These are phyloP conservation scores for Alfaro cultratus DNA, from an alignment of 2,797 vertebrate genomes.

Conservation along the genomic window DNA sequence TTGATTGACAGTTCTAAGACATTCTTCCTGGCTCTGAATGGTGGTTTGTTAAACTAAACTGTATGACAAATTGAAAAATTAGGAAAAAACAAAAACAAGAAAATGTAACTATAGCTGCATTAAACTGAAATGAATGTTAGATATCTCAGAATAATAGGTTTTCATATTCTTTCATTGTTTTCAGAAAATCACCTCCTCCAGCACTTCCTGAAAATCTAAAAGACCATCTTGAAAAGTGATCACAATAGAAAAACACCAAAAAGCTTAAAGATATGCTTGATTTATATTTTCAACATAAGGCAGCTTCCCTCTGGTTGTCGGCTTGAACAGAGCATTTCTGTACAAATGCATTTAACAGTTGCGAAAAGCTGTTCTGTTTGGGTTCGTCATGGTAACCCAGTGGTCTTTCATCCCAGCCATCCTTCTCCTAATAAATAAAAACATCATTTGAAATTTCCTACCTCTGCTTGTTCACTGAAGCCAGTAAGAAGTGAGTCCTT, in stretches of 20 bases:
- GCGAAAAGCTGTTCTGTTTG: not conserved
- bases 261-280: not conserved
- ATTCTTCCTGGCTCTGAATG: too few species aligned
- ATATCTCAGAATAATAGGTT: not conserved
- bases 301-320: too few species aligned
- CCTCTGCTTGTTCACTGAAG: slow-evolving; percentile 87
- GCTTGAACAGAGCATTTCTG: not conserved
- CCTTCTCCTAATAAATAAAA: not conserved
- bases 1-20: too few species aligned
- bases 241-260: not conserved
- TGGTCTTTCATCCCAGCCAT: not conserved
- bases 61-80: not conserved
- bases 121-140: not conserved
- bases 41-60: not conserved
- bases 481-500: slow-evolving; percentile 88
- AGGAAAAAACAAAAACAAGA: not conserved
- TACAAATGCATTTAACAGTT: not conserved
- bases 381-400: not conserved
- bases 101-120: not conserved
- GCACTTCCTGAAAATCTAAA: not conserved
- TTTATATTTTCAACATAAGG: not conserved
- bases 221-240: not conserved
- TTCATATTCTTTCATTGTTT: not conserved
- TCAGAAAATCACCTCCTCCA: not conserved
- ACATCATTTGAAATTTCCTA: slow-evolving; percentile 61